Conservation (phyloP, 2,888 invertebrate species). For the Octonoba sinensis region DNA sequence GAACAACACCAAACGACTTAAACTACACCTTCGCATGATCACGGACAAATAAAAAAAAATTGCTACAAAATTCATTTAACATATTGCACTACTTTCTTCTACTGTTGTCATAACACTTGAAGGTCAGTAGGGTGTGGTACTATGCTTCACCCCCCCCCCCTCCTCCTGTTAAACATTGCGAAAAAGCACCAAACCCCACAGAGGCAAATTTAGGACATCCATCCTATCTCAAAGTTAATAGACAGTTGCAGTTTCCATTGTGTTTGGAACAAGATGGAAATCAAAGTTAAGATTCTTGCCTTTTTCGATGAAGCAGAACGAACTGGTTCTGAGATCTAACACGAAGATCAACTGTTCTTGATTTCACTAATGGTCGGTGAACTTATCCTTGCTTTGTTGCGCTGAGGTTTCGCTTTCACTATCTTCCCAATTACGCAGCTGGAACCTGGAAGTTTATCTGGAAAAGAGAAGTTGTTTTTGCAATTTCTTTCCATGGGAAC, state of each 20-base stretch:
- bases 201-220: constrained; percentile 40
- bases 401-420: no score
- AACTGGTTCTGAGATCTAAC: background rate
- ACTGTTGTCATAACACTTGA: constrained; percentile 20
- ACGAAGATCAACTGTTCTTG: no score
- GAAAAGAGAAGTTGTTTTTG: no score
- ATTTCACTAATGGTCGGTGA: no score
- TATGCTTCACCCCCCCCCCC: background rate
- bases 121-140: constrained; percentile 52
- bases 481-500: no score
- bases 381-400: no score
- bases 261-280: background rate
- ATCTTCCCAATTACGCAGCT: no score
- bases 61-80: constrained; percentile 52
- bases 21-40: constrained; percentile 5
- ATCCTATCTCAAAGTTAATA: background rate
- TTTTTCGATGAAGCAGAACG: background rate
- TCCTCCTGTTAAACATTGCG: constrained; percentile 9
- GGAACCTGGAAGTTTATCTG: no score
- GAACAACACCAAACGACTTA: constrained; percentile 6
- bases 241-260: background rate
- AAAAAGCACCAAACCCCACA: constrained; percentile 13
- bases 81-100: constrained; percentile 55
- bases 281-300: background rate
- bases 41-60: constrained; percentile 20